Percentiles rank a stretch among this genome's conserved stretches.
Conservation (phyloP, 2,888 invertebrate species). For the Matsumyia berberina region DNA sequence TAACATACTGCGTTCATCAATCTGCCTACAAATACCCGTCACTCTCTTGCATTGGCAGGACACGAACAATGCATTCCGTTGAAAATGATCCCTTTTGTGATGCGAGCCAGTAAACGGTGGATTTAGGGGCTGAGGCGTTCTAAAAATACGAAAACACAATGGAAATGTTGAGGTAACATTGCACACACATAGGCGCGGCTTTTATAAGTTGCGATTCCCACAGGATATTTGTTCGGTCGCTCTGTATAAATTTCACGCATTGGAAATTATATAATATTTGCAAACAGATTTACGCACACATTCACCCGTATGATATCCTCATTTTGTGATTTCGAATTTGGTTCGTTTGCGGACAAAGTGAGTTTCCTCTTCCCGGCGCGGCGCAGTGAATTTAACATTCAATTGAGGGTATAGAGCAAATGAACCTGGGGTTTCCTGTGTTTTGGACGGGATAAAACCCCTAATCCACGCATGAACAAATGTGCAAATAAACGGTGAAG, state of each 20-base stretch:
- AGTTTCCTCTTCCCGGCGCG: conserved; percentile 16
- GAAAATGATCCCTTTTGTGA: conserved; percentile 28
- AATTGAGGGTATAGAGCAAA: conserved; percentile 71
- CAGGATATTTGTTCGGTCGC: conserved; percentile 51
- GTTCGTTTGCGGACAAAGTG: conserved; percentile 40
- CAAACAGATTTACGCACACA: conserved; percentile 42
- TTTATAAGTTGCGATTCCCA: conserved; percentile 53
- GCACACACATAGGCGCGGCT: conserved; percentile 57
- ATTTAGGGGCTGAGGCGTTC: conserved; percentile 6
- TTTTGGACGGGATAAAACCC: conserved; percentile 72
- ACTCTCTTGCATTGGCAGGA: conserved; percentile 8
- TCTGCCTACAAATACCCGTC: conserved; percentile 1
- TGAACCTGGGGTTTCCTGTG: conserved; percentile 68
- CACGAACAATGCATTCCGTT: conserved; percentile 36
- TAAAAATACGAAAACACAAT: conserved; percentile 45
- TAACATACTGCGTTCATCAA: conserved; percentile 21
- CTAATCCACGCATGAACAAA: conserved; percentile 77
- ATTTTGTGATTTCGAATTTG: conserved; percentile 27
- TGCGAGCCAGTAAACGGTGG: not conserved
- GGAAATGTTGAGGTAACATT: conserved; percentile 66
- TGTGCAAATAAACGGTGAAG: conserved; percentile 75
- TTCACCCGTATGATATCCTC: conserved; percentile 24
- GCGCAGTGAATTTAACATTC: conserved; percentile 57
- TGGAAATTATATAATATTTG: conserved; percentile 71
- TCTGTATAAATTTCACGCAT: conserved; percentile 69